Base-by-base conservation (phyloP, 2,888 invertebrate genomes). In the Andrena haemorrhoa region DNA sequence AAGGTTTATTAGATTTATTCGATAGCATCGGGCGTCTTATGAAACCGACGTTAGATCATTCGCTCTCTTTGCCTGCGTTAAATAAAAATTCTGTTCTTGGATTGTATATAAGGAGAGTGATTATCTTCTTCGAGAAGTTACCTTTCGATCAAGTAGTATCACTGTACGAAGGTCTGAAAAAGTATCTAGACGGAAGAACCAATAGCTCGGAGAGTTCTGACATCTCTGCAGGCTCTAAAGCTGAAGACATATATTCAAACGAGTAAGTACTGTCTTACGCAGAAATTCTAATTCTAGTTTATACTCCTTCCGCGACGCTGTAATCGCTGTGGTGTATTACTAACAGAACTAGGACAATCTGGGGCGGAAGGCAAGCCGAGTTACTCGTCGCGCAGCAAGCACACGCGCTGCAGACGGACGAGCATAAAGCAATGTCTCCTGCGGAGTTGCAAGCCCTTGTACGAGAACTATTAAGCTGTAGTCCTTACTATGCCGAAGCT, bases 331-430 rank as follows among this genome's bases (percentile, higher is more conserved):
- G 81, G 51, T 51, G 23, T 47, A 33, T 58, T 61, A 53, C 76
- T 92, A 93, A 82, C 82, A 95, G 94, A 86, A 94, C 91, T 88
- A 95, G 96, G 88, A 95, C 96, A 86, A 96, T 96, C 78, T 98
- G 97, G 97, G 98, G 98, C 0, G 96, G 97, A 82, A 96, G 97
- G 89, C 98, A 98, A 94, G 98, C 98, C 0, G 98, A 98, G 93
- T 94, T 98, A 66, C 97, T 98, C 91, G 97, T 98, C 75, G 97
- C 98, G 0, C 97, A 98, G 89, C 98, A 98, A 94, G 97, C 97
- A 10, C 96, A 96, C 85, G 94, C 98, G 71, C 93, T 98, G 72
- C 97, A 97, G 92, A 97, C 96, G 61, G 97, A 98, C 93, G 98
- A 98, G 91, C 95, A 95, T 69, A 96, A 96, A 90, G 98, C 98